phyloP scores from a whole-genome alignment of 2,888 invertebrate species.

The Napeogenes inachia region DNA sequence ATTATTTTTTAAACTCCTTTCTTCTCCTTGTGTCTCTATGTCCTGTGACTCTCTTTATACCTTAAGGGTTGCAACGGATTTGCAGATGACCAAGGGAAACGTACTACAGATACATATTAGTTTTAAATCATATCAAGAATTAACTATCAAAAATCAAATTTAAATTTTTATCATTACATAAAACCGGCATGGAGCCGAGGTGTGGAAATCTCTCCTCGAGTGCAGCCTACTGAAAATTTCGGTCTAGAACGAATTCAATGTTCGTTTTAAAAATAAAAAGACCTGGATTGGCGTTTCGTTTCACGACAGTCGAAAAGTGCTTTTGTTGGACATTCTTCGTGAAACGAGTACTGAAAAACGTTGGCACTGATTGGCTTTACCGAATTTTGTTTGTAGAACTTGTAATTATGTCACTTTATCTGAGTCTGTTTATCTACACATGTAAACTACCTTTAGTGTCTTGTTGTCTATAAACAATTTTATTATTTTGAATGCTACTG shows the following conservation, averaged over 20 bases:
- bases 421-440: not conserved
- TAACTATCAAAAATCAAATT: too few species aligned
- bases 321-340: conserved; percentile 25
- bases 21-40: too few species aligned
- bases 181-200: conserved; percentile 11
- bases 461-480: too few species aligned
- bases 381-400: not conserved
- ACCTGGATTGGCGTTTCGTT: conserved; percentile 23
- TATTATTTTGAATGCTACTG: too few species aligned
- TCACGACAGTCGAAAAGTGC: conserved; percentile 25
- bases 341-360: conserved; percentile 20
- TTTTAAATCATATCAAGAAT: too few species aligned
- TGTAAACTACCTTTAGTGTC: not conserved
- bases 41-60: too few species aligned
- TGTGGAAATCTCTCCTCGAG: conserved; percentile 16
- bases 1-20: too few species aligned
- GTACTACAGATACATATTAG: too few species aligned
- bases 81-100: too few species aligned
- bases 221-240: conserved; percentile 25
- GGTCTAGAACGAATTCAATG: conserved; percentile 30
- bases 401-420: not conserved
- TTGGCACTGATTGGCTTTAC: conserved; percentile 18
- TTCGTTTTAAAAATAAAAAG: conserved; percentile 32
- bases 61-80: too few species aligned
- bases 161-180: not conserved